Conservation (phyloP, 2,888 invertebrate genomes). For the Coleophora deauratella region DNA sequence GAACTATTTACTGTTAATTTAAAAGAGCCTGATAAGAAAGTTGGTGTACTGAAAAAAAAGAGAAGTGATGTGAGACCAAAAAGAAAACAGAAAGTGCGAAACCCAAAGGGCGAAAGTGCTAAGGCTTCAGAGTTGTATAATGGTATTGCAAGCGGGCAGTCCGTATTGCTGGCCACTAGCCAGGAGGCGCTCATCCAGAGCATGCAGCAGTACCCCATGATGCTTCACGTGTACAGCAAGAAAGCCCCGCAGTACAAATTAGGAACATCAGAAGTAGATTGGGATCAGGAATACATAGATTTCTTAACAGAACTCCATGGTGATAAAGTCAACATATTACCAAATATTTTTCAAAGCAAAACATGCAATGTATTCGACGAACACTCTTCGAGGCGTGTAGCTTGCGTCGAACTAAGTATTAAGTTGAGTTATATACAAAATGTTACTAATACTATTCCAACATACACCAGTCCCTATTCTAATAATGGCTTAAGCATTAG, state of each 20-base stretch:
- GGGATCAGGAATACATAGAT: slow-evolving; percentile 35
- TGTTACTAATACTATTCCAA: slow-evolving; percentile 16
- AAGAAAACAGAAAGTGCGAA: slow-evolving; percentile 25
- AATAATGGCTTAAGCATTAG: neutral
- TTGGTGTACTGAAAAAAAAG: slow-evolving; percentile 8
- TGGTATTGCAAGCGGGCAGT: slow-evolving; percentile 13
- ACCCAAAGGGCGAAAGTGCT: slow-evolving; percentile 4
- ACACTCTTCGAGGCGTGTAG: slow-evolving; percentile 39
- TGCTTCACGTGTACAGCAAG: slow-evolving; percentile 39
- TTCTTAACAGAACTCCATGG: slow-evolving; percentile 31
- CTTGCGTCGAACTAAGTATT: slow-evolving; percentile 35
- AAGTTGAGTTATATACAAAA: slow-evolving; percentile 36
- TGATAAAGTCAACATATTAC: slow-evolving; percentile 15
- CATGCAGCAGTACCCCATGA: slow-evolving; percentile 46
- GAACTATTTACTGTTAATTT: slow-evolving; percentile 44
- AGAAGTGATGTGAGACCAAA: slow-evolving; percentile 20
- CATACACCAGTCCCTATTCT: neutral
- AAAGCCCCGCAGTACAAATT: slow-evolving; percentile 24
- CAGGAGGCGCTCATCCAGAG: slow-evolving; percentile 28
- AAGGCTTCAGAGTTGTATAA: neutral
- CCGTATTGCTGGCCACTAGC: slow-evolving; percentile 31
- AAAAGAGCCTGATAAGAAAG: slow-evolving; percentile 30
- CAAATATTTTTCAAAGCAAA: slow-evolving; percentile 24
- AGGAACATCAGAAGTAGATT: slow-evolving; percentile 41
- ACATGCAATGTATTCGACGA: slow-evolving; percentile 41